Evolutionary conservation across 2,113 vertebrate species (phyloP), one percentile per base, ranked within the genome.

Genomic region (Misgurnus anguillicaudatus): DNA sequence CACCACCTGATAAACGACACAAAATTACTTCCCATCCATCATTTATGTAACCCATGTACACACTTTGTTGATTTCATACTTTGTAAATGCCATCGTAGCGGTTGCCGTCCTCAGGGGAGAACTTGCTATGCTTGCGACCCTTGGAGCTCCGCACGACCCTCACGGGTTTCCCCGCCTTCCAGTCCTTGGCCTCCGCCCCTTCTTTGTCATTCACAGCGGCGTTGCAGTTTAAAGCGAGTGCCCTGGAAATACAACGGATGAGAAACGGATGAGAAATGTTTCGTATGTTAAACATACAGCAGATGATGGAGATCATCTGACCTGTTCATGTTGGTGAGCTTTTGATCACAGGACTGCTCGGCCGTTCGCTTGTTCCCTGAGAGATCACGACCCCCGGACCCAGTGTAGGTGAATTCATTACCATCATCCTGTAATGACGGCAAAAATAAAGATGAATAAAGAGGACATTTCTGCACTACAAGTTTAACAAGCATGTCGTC

Each of bases 281-380:
- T 31, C 3, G 24, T 31, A 3, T 31, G 24, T 3, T 31, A 31
- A 31, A 31, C 24, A 31, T 31, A 31, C 24, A 31, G 24, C 3
- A 31, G 24, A 31, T 31, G 24, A 31, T 31, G 24, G 24, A 31
- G 24, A 31, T 31, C 24, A 24, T 39, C 90, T 0, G 85, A 98
- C 97, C 97, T 93, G 92, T 99, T 99, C 94, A 97, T 99, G 78
- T 99, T 98, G 83, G 96, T 98, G 51, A 99, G 96, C 66, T 98
- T 99, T 85, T 99, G 98, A 68, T 99, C 97, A 79, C 97, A 99
- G 0, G 97, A 99, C 83, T 99, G 98, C 55, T 98, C 97, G 0
- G 98, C 98, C 0, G 98, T 99, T 42, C 97, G 94, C 47, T 99
- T 99, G 90, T 99, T 99, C 47, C 98, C 98, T 0, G 97, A 98